Conservation (phyloP, 2,888 invertebrate genomes). For the Mythimna impura region DNA sequence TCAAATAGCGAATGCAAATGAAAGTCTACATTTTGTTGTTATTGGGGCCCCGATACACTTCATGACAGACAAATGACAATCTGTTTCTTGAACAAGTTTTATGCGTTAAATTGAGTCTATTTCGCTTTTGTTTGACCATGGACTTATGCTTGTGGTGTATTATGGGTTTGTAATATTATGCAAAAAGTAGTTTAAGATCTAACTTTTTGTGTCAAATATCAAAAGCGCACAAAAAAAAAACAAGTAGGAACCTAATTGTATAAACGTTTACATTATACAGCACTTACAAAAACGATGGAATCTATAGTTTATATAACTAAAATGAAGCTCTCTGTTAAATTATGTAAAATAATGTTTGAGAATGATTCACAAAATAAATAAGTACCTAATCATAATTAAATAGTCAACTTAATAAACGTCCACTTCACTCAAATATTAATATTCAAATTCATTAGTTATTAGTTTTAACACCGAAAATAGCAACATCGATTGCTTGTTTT, state of each 20-base stretch:
- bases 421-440: slow-evolving; percentile 29
- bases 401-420: slow-evolving; percentile 3
- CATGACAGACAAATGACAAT: slow-evolving; percentile 45
- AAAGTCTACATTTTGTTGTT: slow-evolving; percentile 51
- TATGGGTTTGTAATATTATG: no score
- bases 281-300: no score
- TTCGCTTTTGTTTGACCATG: slow-evolving; percentile 17
- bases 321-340: no score
- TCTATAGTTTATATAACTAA: no score
- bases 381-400: neutral
- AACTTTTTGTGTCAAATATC: no score
- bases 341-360: neutral
- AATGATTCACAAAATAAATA: neutral
- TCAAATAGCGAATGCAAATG: slow-evolving; percentile 61
- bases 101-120: slow-evolving; percentile 39
- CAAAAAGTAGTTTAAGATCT: slow-evolving; percentile 10
- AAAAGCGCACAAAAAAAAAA: no score
- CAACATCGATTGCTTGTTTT: slow-evolving; percentile 7
- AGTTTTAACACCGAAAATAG: neutral
- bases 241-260: no score
- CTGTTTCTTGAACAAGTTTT: slow-evolving; percentile 45
- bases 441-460: neutral
- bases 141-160: no score
- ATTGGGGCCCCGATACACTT: slow-evolving; percentile 58
- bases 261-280: no score